These are phyloP conservation scores for Tetrao urogallus DNA, from an alignment of 2,113 vertebrate genomes.

Conservation along the genomic window DNA sequence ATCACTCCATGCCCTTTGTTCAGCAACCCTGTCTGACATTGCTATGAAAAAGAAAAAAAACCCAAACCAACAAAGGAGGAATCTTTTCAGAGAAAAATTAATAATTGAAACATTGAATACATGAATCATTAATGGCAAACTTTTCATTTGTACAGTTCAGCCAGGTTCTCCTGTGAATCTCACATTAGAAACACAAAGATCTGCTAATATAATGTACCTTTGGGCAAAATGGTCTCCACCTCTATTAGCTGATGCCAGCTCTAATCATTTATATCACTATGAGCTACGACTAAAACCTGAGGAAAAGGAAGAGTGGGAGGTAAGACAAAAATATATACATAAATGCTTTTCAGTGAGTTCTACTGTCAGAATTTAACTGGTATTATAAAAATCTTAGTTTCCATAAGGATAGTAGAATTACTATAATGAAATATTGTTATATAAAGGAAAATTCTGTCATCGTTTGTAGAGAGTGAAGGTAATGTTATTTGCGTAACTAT, in stretches of 20 bases:
- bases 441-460: background rate
- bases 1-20: background rate
- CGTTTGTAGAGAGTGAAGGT: background rate
- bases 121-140: background rate
- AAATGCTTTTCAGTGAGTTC: background rate
- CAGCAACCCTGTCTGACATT: background rate
- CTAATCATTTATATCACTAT: slow-evolving; percentile 85
- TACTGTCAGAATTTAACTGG: background rate
- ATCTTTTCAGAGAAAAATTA: background rate
- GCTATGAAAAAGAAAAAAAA: background rate
- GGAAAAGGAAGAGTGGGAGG: slow-evolving; percentile 87
- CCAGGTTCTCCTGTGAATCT: slow-evolving; percentile 88
- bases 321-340: slow-evolving; percentile 55
- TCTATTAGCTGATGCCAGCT: slow-evolving; percentile 76
- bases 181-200: slow-evolving; percentile 69
- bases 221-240: slow-evolving; percentile 88
- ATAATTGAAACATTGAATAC: background rate
- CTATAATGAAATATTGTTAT: background rate
- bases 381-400: background rate
- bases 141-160: slow-evolving; percentile 81
- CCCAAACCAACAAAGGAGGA: background rate
- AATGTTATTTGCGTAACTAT: background rate
- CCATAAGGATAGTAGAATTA: background rate
- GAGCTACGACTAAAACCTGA: slow-evolving; percentile 87
- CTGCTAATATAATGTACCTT: slow-evolving; percentile 75